Conservation (phyloP, 2,797 vertebrate species). For the Aphelocoma californica region DNA sequence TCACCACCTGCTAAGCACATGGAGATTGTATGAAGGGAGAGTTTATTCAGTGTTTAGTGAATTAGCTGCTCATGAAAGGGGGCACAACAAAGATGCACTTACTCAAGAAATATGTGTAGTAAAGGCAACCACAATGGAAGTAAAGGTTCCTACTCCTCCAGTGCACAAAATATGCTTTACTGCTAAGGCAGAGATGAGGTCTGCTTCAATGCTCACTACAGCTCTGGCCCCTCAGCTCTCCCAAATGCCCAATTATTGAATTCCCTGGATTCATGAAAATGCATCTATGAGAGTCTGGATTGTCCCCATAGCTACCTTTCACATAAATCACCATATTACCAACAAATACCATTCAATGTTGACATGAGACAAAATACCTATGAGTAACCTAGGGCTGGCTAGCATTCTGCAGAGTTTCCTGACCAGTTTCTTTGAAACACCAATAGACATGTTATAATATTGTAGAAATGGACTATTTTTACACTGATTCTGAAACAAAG, state of each 20-base stretch:
- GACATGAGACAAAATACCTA: background rate
- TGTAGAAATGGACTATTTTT: background rate
- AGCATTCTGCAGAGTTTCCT: background rate
- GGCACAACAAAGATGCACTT: background rate
- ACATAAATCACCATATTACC: background rate
- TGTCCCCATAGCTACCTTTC: background rate
- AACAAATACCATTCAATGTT: background rate
- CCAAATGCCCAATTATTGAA: background rate
- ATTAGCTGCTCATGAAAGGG: background rate
- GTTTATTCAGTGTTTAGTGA: background rate
- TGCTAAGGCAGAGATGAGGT: background rate
- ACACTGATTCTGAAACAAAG: background rate
- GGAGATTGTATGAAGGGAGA: background rate
- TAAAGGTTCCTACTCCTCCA: background rate
- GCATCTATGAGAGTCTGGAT: background rate
- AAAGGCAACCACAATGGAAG: background rate
- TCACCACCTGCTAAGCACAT: slow-evolving; percentile 35
- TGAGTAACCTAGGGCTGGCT: background rate
- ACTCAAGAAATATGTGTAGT: background rate
- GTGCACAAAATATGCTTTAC: background rate
- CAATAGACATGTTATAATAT: background rate
- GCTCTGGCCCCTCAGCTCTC: background rate
- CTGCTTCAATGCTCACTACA: background rate
- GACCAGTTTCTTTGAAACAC: background rate
- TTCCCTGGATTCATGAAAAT: background rate